phyloP scores from a whole-genome alignment of 2,888 invertebrate genomes.

The Callyntrura sp. region DNA sequence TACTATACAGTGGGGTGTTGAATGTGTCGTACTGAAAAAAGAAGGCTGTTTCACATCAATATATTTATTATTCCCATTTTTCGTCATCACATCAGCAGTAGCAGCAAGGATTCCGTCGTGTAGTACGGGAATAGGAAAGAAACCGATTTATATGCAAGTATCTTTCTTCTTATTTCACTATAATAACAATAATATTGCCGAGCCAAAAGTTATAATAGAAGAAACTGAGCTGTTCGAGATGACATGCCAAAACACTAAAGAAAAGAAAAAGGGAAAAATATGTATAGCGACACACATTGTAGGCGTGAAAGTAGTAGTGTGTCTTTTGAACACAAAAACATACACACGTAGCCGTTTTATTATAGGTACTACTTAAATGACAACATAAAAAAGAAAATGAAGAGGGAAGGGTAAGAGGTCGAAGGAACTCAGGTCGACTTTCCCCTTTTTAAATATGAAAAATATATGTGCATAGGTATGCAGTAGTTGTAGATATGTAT shows the following conservation, averaged over 20 bases:
- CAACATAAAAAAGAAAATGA: constrained; percentile 72
- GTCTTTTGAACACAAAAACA: constrained; percentile 25
- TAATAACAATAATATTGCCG: constrained; percentile 76
- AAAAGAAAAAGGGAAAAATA: constrained; percentile 24
- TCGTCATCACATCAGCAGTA: constrained; percentile 11
- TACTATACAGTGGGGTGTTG: not conserved
- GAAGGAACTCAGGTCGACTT: constrained; percentile 63
- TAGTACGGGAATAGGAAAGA: constrained; percentile 37
- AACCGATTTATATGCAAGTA: constrained; percentile 74
- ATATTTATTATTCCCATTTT: constrained; percentile 22
- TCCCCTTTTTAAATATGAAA: no score
- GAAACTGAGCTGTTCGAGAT: constrained; percentile 42
- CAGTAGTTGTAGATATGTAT: not conserved
- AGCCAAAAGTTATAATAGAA: not conserved
- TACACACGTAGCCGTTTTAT: constrained; percentile 72
- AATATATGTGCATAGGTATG: not conserved
- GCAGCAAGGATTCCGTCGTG: not conserved
- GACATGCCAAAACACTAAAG: constrained; percentile 56
- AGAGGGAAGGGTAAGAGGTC: constrained; percentile 50
- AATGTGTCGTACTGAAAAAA: constrained; percentile 18
- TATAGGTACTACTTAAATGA: constrained; percentile 75
- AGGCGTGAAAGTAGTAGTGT: not conserved
- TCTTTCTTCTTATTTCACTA: constrained; percentile 50
- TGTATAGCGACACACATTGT: constrained; percentile 43
- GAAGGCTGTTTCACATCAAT: constrained; percentile 17